phyloP scores from a whole-genome alignment of 2,113 vertebrate species.

The Protobothrops flavoviridis region DNA sequence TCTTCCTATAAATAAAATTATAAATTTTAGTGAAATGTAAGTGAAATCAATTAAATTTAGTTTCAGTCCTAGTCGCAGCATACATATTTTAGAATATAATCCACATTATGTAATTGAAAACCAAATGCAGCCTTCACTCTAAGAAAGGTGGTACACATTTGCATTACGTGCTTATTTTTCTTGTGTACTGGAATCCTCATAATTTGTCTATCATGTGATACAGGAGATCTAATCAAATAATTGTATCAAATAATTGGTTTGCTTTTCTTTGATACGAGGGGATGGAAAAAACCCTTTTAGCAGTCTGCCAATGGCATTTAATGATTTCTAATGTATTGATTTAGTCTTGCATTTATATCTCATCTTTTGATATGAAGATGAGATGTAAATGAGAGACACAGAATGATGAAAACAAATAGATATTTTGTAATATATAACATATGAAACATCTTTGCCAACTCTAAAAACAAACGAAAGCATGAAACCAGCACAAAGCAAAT shows the following conservation, averaged over 20 bases:
- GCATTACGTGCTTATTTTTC: neutral
- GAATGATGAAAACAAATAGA: neutral
- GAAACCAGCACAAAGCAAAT: neutral
- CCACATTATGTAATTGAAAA: neutral
- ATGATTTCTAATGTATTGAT: neutral
- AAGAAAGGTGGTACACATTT: neutral
- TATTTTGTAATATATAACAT: neutral
- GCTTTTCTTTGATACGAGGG: neutral
- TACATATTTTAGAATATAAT: neutral
- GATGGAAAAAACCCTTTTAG: neutral
- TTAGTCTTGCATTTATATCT: neutral
- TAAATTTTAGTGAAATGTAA: neutral
- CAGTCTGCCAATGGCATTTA: neutral
- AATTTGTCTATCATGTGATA: neutral
- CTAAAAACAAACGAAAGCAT: slow-evolving; percentile 30
- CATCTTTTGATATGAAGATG: neutral
- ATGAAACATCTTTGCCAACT: neutral
- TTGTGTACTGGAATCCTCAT: neutral
- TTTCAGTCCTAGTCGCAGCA: neutral
- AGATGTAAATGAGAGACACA: neutral
- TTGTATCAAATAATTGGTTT: neutral
- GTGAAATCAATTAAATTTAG: neutral
- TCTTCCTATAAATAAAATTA: neutral
- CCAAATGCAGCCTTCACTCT: neutral
- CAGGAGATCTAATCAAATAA: neutral